A percentile compares a stretch with the other conserved stretches of the same genome.
Conservation (phyloP, 2,797 vertebrate species). For the Sibirionetta formosa region DNA sequence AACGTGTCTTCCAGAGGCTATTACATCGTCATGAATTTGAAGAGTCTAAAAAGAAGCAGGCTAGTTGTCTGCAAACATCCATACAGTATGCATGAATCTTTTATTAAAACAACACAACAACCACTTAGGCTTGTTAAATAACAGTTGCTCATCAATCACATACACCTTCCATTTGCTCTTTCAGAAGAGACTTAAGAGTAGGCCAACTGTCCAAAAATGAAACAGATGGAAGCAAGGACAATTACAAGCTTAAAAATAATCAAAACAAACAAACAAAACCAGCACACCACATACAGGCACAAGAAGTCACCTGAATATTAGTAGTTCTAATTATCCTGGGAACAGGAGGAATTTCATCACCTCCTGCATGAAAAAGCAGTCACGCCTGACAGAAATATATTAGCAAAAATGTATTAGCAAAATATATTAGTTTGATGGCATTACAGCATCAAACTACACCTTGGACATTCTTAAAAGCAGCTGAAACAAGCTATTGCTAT, state of each 20-base stretch:
- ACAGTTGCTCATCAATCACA: background rate
- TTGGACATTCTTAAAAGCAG: background rate
- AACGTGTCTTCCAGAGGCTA: background rate
- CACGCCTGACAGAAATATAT: background rate
- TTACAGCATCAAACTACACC: background rate
- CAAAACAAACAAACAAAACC: background rate
- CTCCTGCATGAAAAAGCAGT: background rate
- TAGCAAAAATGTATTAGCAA: background rate
- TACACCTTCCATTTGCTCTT: background rate
- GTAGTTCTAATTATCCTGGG: background rate
- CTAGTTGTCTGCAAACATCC: background rate
- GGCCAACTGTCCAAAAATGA: background rate
- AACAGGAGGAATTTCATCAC: background rate
- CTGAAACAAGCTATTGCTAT: background rate
- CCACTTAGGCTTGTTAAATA: background rate
- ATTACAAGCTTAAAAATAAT: background rate
- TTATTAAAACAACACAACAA: constrained; percentile 15
- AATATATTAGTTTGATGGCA: background rate
- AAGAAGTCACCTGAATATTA: background rate
- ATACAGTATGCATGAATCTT: background rate
- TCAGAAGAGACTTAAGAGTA: background rate
- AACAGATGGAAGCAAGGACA: background rate
- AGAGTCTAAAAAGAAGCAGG: background rate
- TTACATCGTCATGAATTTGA: constrained; percentile 11
- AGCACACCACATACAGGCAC: background rate